Percentiles rank a stretch among this genome's conserved stretches.
These are phyloP conservation scores for Bombus pascuorum DNA, from an alignment of 1,140 invertebrate genomes.

Conservation along the genomic window DNA sequence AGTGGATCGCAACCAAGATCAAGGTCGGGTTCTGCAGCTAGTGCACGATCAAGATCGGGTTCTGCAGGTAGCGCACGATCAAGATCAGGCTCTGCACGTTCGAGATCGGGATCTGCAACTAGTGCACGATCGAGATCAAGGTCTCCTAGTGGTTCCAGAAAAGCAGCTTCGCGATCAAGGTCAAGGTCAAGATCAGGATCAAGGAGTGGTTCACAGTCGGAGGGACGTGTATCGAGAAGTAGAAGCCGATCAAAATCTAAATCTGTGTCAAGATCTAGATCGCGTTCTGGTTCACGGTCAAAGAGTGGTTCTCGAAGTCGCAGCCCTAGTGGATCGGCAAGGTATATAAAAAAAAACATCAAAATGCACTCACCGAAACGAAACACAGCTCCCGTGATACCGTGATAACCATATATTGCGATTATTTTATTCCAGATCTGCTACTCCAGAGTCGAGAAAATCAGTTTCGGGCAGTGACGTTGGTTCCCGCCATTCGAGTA, in stretches of 20 bases:
- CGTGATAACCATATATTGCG: too few relatives aligned
- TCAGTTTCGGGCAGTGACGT: slow-evolving; percentile 78
- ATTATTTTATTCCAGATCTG: slow-evolving; percentile 69
- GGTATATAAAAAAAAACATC: slow-evolving; percentile 60
- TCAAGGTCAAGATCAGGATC: slow-evolving; percentile 69
- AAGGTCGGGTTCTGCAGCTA: slow-evolving; percentile 67
- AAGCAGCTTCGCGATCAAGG: slow-evolving; percentile 60
- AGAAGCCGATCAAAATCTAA: slow-evolving; percentile 70
- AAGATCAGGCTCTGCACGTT: slow-evolving; percentile 70
- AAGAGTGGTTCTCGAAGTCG: slow-evolving; percentile 80
- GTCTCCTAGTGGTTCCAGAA: slow-evolving; percentile 71
- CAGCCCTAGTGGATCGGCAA: slow-evolving; percentile 79
- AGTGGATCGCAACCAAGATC: too few relatives aligned
- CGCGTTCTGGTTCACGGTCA: slow-evolving; percentile 77
- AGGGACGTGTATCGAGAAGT: slow-evolving; percentile 70
- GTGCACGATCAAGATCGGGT: slow-evolving; percentile 63
- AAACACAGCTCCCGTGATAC: neutral
- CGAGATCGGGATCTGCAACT: slow-evolving; percentile 58
- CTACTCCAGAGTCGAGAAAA: slow-evolving; percentile 79
- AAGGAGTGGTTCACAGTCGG: slow-evolving; percentile 74
- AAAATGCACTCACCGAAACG: neutral
- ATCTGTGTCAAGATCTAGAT: slow-evolving; percentile 74
- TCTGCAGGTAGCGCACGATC: slow-evolving; percentile 45
- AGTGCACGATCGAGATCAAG: slow-evolving; percentile 56
- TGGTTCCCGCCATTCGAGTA: slow-evolving; percentile 71